Evolutionary conservation across 1,140 invertebrate species (phyloP), one percentile per base, ranked within the genome.

Genomic region (Tribolium madens): DNA sequence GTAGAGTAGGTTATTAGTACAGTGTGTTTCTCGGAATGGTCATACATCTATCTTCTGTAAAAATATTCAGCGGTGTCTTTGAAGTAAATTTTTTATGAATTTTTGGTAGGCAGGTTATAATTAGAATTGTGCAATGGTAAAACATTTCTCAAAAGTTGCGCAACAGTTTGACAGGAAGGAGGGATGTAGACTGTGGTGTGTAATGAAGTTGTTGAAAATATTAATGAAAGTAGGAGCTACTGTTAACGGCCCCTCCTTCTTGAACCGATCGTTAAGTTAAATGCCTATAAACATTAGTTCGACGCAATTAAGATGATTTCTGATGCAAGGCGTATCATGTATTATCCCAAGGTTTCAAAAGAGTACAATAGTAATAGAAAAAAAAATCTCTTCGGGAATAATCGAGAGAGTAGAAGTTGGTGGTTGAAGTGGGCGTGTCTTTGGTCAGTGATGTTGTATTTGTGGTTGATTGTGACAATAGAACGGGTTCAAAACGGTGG

Each of bases 401-500:
- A 42, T 42, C 36, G 36, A 18, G 26, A 9, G 17, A 57, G 15
- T 12, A 15, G 17, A 57, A 57, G 6, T 21, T 17, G 17, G 14
- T 9, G 50, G 14, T 15, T 52, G 50, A 1, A 13, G 14, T n/a
- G 57, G 57, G 57, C 57, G 57, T 64, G 57, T 12, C 26, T 21
- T n/a, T 33, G 52, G 52, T 57, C 52, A 57, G 18, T 21, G 57
- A 64, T 33, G 57, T 17, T 57, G 14, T 18, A 18, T 57, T 57
- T 57, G 52, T 57, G 52, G 52, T 57, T 57, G 52, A 57, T 57
- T 17, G 52, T 18, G 57, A 64, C 57, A 64, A 64, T 64, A 17
- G 46, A 72, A 31, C 17, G 60, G 42, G 64, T 52, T 70, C 48
- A 71, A 76, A 69, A 42, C 60, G 64, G 70, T 76, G 52, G 68